Conservation (phyloP, 2,113 vertebrate genomes). For the Epinephelus lanceolatus region DNA sequence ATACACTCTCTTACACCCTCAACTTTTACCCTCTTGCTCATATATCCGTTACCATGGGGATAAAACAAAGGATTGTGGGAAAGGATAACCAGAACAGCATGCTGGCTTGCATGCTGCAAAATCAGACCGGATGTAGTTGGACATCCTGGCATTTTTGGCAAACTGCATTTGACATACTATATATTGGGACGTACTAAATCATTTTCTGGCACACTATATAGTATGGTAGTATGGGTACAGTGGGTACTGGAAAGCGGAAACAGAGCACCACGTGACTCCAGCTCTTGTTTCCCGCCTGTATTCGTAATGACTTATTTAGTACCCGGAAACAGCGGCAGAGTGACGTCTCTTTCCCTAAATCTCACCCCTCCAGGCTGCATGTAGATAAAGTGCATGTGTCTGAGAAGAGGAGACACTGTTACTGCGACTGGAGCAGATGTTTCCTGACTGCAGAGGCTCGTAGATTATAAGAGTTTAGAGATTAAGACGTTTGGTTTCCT, state of each 20-base stretch:
- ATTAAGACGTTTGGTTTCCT: background rate
- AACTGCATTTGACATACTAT: too few species aligned
- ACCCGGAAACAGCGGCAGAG: constrained; percentile 45
- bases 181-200: too few species aligned
- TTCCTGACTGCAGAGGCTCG: background rate
- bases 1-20: too few species aligned
- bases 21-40: too few species aligned
- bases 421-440: background rate
- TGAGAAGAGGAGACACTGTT: background rate
- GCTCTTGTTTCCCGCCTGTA: constrained; percentile 62
- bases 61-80: too few species aligned
- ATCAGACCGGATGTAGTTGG: too few species aligned
- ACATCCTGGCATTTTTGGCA: too few species aligned
- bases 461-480: background rate
- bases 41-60: too few species aligned
- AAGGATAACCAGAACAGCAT: too few species aligned
- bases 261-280: constrained; percentile 38
- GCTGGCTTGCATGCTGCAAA: too few species aligned
- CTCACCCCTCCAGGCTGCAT: fast-evolving
- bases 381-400: background rate
- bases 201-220: too few species aligned
- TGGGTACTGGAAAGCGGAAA: constrained; percentile 13
- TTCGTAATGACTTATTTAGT: constrained; percentile 32
- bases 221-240: too few species aligned
- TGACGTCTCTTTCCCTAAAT: constrained; percentile 29